Evolutionary conservation across 2,797 vertebrate genomes (phyloP), one percentile per base, ranked within the genome.

Genomic region (Rhincodon typus): DNA sequence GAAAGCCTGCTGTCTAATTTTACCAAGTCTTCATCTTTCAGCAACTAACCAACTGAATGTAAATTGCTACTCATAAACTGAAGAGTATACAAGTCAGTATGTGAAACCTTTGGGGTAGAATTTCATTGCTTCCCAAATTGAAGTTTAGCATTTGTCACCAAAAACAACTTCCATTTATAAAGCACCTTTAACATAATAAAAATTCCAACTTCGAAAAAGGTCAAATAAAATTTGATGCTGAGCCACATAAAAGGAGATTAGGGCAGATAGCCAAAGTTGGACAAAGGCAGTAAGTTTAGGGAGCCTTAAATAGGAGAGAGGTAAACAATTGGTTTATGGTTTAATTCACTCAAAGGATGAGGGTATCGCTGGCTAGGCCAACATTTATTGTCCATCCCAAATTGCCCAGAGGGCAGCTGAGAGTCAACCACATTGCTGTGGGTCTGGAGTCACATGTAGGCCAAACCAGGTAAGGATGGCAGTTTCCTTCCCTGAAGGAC

Each of bases 1-100:
- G 88, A 91, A 91, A 91, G 88, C 15, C 57, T 91, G 88, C 57
- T 84, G 66, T 66, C 88, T 91, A 84, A 84, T 84, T 84, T 84
- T 46, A 46, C 82, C 82, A 46, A 46, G 38, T 84, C 21, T 46
- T 46, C 82, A 46, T 57, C 57, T 91, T 66, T 91, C 88, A 91
- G 53, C 30, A 57, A 91, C 57, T 66, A 91, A 66, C 53, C 53
- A 91, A 91, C 6, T 34, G 53, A 91, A 91, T 66, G 30, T 15
- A 91, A 91, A 66, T 84, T 84, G 21, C 38, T 46, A 25, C 23
- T 84, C 42, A 23, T 84, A 46, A 82, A 6, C 42, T 46, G 38
- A 84, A 46, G 79, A 84, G 42, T 17, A 84, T 19, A 46, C 5
- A 8, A 84, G 42, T 19, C 82, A 84, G 82, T 46, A 10, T 3